Evolutionary conservation across 2,113 vertebrate genomes (phyloP).

Genomic region (Aldabrachelys gigantea): DNA sequence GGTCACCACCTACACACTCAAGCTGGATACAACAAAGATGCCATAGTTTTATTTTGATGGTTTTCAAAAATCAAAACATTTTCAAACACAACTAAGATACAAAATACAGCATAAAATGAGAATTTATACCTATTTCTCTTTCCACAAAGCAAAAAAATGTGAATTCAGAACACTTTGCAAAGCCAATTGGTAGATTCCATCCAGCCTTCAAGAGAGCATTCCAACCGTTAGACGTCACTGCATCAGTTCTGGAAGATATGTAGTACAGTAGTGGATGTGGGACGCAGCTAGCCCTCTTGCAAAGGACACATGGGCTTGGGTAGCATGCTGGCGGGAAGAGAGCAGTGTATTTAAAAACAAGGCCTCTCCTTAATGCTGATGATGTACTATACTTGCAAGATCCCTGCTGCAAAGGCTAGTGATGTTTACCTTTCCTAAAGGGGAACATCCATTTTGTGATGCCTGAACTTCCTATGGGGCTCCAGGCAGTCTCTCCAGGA

Average conservation of each 20-base stretch:
- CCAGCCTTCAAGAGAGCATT: conserved; percentile 54
- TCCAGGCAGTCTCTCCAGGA: background rate
- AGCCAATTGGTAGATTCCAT: conserved; percentile 52
- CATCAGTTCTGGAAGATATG: conserved; percentile 34
- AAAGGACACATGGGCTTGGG: conserved; percentile 32
- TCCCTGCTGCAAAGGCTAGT: conserved; percentile 17
- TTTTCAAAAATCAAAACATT: conserved; percentile 82
- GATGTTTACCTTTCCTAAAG: background rate
- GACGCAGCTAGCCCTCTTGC: conserved; percentile 24
- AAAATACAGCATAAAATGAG: conserved; percentile 86
- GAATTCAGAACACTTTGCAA: conserved; percentile 66
- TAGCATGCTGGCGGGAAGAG: conserved; percentile 4
- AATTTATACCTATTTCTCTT: conserved; percentile 71
- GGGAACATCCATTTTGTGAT: background rate
- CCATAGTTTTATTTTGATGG: conserved; percentile 81
- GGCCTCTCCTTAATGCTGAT: conserved; percentile 10
- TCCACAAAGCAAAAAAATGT: conserved; percentile 77
- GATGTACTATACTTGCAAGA: background rate
- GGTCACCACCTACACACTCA: conserved; percentile 1
- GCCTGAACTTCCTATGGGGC: background rate
- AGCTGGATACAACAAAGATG: conserved; percentile 76
- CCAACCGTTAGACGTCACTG: conserved; percentile 6
- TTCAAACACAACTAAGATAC: conserved; percentile 83
- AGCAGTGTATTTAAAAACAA: background rate
- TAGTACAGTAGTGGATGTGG: conserved; percentile 53